Base-by-base conservation (phyloP, 2,797 vertebrate genomes). In the Hippoglossus hippoglossus region DNA sequence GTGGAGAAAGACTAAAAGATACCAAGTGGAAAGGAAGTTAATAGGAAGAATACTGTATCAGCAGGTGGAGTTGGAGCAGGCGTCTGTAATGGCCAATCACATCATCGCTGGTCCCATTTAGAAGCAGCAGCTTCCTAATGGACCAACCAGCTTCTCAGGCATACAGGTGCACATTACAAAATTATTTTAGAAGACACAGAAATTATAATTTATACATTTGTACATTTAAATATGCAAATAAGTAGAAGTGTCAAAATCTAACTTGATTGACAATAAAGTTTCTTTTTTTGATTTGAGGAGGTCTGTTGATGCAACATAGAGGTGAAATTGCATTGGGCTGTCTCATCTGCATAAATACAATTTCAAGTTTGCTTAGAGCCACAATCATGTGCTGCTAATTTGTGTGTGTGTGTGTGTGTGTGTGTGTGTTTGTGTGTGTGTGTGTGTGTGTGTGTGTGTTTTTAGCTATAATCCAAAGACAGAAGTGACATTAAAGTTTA, bases 111-210 rank as follows among this genome's bases (percentile, higher is more conserved):
- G 44, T 46, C 36, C 11, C 49, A 21, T 41, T 16, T 41, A 16
- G 24, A 59, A 59, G 36, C 55, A 57, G 55, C 31, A 57, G 51
- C 66, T 59, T 59, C 28, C 36, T 67, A 52, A 72, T 67, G 26
- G 64, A 62, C 26, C 51, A 18, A 10, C 13, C 21, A 5, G 65
- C 34, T 28, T 49, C 25, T 67, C 44, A 39, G 36, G 36, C 36
- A 39, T 13, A 39, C 36, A 39, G 36, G 36, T 39, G 36, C 36
- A 39, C 12, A 13, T 13, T 39, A 1, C 12, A 13, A 3, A 12
- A 39, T 39, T 13, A 39, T 39, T 39, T 39, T 39, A 39, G 12
- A 13, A 39, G 36, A 39, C 11, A 39, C 36, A 13, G 36, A 39
- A 39, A 39, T 39, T 1, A 13, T 12, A 39, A 39, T 13, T 39